phyloP scores from a whole-genome alignment of 53 echinoderm and acorn worm genomes.

The Hippasteria phrygiana region DNA sequence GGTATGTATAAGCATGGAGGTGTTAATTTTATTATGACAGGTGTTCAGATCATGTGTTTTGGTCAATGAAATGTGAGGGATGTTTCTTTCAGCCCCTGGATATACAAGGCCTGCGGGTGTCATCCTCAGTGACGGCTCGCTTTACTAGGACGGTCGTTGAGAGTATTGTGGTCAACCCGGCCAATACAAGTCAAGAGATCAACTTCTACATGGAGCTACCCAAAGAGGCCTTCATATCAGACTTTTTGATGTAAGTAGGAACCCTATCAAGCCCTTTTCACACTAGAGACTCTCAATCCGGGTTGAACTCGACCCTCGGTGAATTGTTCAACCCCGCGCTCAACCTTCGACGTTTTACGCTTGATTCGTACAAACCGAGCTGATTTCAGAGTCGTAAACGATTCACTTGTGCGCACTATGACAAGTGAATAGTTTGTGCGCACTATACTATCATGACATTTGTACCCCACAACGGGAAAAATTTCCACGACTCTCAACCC shows the following conservation, averaged over 20 bases:
- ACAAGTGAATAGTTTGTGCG: too few species aligned
- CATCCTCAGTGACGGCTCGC: conserved; percentile 69
- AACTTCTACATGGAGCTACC: conserved; percentile 66
- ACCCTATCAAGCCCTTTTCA: not conserved
- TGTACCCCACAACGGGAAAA: too few species aligned
- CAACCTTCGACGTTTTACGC: too few species aligned
- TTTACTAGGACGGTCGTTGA: conserved; percentile 66
- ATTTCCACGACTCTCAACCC: too few species aligned
- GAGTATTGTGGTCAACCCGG: conserved; percentile 55
- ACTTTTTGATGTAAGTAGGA: conserved; percentile 69
- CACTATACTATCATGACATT: too few species aligned
- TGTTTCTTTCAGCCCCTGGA: not conserved
- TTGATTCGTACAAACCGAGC: too few species aligned
- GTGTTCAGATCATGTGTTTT: too few species aligned
- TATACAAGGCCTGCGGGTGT: conserved; percentile 53
- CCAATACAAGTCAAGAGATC: conserved; percentile 51
- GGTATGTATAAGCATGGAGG: too few species aligned
- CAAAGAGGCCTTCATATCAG: conserved; percentile 74
- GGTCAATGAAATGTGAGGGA: not conserved
- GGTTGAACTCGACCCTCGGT: not conserved
- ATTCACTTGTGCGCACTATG: too few species aligned
- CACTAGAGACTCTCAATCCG: not conserved
- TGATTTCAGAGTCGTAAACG: too few species aligned
- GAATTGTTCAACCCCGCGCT: not conserved
- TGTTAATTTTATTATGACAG: too few species aligned